Evolutionary conservation across 2,113 vertebrate genomes (phyloP).

Genomic region (Aptenodytes forsteri): DNA sequence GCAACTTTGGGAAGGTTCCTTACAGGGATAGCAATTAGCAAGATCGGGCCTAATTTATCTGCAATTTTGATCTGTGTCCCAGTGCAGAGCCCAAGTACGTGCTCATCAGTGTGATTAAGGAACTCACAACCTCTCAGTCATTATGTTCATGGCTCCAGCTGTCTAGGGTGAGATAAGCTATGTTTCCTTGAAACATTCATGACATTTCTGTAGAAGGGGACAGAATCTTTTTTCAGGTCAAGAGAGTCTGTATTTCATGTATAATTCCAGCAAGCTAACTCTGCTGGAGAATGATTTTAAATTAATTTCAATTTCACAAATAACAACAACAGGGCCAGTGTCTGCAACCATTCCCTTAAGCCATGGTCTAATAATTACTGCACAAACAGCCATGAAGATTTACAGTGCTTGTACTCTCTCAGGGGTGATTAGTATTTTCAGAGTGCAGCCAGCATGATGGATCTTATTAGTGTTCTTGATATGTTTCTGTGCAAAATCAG

Average conservation of each 20-base stretch:
- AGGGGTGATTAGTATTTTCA: neutral
- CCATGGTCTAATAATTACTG: neutral
- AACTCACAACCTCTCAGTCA: neutral
- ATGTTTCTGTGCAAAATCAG: neutral
- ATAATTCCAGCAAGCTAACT: neutral
- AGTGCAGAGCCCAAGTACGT: neutral
- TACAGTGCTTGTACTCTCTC: neutral
- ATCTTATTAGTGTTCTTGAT: slow-evolving; percentile 10
- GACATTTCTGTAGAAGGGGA: neutral
- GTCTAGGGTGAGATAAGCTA: neutral
- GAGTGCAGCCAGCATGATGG: neutral
- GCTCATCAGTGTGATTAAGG: neutral
- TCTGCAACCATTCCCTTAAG: neutral
- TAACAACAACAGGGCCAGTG: neutral
- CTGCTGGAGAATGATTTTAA: neutral
- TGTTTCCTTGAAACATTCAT: neutral
- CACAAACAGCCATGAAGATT: neutral
- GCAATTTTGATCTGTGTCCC: neutral
- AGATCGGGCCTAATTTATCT: neutral
- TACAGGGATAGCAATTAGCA: neutral
- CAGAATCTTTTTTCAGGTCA: neutral
- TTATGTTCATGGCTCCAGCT: neutral
- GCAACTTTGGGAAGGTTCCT: neutral
- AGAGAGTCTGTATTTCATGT: neutral
- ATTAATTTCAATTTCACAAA: neutral